Evolutionary conservation across 2,113 vertebrate species (phyloP).

Genomic region (Phaetusa simplex): DNA sequence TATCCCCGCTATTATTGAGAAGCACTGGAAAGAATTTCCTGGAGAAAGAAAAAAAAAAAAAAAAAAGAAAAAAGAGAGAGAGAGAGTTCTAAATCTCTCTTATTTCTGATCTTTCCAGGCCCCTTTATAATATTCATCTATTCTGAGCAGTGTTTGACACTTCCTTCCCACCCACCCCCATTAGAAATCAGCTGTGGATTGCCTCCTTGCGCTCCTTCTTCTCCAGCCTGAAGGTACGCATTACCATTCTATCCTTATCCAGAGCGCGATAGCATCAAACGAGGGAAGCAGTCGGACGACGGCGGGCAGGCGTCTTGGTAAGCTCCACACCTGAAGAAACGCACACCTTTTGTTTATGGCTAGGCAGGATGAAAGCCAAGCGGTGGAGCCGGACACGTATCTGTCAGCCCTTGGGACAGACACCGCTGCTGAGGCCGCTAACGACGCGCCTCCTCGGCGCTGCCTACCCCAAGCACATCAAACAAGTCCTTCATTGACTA

Average conservation of each 20-base stretch:
- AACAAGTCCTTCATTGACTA: conserved; percentile 49
- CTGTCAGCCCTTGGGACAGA: conserved; percentile 41
- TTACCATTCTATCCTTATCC: conserved; percentile 16
- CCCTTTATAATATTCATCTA: conserved; percentile 27
- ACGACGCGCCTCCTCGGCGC: neutral
- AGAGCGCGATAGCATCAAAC: neutral
- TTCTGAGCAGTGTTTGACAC: conserved; percentile 20
- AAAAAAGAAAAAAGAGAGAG: too few relatives aligned
- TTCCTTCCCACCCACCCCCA: conserved; percentile 1
- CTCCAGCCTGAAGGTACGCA: conserved; percentile 39
- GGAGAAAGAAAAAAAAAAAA: neutral
- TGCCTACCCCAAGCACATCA: neutral
- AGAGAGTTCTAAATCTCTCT: neutral
- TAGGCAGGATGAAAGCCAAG: conserved; percentile 17
- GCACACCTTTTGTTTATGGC: conserved; percentile 46
- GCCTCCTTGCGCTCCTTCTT: neutral
- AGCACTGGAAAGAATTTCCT: neutral
- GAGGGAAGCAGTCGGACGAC: neutral
- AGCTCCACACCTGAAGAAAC: conserved; percentile 24
- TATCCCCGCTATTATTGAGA: neutral
- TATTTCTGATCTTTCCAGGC: conserved; percentile 15
- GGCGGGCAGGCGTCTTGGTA: neutral
- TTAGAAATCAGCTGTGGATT: neutral
- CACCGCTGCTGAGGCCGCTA: neutral
- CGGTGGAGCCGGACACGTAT: neutral